These are phyloP conservation scores for Synergus laeviventris DNA, from an alignment of 2,888 invertebrate genomes.

Conservation along the genomic window DNA sequence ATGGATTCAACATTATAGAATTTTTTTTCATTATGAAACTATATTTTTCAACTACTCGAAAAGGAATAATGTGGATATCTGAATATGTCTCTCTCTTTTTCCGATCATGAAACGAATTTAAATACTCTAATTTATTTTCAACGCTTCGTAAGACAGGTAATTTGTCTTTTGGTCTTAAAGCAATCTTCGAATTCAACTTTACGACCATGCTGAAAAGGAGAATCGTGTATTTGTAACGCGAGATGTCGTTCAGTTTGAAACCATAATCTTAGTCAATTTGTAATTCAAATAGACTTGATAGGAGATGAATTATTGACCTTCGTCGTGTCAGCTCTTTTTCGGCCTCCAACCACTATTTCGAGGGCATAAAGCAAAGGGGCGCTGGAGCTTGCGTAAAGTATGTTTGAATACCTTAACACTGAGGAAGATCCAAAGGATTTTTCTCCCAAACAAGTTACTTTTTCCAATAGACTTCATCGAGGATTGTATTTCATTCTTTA, in stretches of 20 bases:
- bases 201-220: slow-evolving; percentile 18
- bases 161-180: slow-evolving; percentile 7
- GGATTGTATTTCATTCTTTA: not conserved
- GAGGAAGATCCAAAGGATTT: not conserved
- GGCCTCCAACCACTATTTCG: slow-evolving; percentile 1
- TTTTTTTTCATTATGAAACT: no score
- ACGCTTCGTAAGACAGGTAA: not conserved
- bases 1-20: no score
- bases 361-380: slow-evolving; percentile 11
- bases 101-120: slow-evolving; percentile 1
- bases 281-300: slow-evolving; percentile 60
- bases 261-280: slow-evolving; percentile 60
- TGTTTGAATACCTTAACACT: slow-evolving; percentile 1
- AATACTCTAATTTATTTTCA: not conserved
- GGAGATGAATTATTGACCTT: slow-evolving; percentile 58
- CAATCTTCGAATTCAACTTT: slow-evolving; percentile 11
- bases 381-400: slow-evolving; percentile 4
- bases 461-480: not conserved
- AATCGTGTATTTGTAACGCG: slow-evolving; percentile 13
- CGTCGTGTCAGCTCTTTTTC: not conserved
- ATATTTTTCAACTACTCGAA: no score
- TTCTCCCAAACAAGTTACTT: slow-evolving; percentile 3
- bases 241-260: not conserved
- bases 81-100: not conserved
- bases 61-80: no score